A percentile compares a stretch with the other conserved stretches of the same genome.
phyloP scores from a whole-genome alignment of 2,888 invertebrate species.

The Melieria crassipennis region DNA sequence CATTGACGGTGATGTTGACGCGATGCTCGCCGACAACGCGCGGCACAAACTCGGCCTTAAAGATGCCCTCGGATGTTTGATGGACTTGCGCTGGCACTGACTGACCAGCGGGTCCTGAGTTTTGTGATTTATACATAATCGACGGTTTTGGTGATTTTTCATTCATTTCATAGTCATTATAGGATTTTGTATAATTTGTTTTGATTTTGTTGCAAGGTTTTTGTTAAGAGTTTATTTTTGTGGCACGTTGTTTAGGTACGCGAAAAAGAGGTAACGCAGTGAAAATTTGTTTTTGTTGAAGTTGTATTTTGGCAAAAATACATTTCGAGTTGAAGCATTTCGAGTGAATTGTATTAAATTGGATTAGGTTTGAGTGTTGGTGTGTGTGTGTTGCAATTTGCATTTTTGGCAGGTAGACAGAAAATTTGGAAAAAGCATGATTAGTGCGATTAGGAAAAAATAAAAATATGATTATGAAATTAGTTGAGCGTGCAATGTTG shows the following conservation, averaged over 20 bases:
- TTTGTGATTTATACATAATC: constrained; percentile 36
- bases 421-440: constrained; percentile 55
- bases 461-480: constrained; percentile 9
- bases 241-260: constrained; percentile 24
- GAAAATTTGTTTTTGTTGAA: constrained; percentile 45
- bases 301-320: constrained; percentile 19
- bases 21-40: constrained; percentile 91
- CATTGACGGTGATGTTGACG: constrained; percentile 85
- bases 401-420: constrained; percentile 41
- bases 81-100: constrained; percentile 90
- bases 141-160: constrained; percentile 39
- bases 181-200: constrained; percentile 27
- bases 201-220: constrained; percentile 37
- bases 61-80: constrained; percentile 82
- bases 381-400: constrained; percentile 23
- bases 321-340: constrained; percentile 19
- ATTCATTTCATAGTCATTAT: constrained; percentile 37
- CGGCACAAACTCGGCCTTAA: constrained; percentile 92
- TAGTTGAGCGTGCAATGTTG: constrained; percentile 7
- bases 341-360: constrained; percentile 14
- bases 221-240: constrained; percentile 20
- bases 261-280: constrained; percentile 38
- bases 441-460: constrained; percentile 46
- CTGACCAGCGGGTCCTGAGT: constrained; percentile 88
- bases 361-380: background rate